Evolutionary conservation across 1,140 invertebrate species (phyloP), one percentile per base, ranked within the genome.

Genomic region (Zaprionus africanus): DNA sequence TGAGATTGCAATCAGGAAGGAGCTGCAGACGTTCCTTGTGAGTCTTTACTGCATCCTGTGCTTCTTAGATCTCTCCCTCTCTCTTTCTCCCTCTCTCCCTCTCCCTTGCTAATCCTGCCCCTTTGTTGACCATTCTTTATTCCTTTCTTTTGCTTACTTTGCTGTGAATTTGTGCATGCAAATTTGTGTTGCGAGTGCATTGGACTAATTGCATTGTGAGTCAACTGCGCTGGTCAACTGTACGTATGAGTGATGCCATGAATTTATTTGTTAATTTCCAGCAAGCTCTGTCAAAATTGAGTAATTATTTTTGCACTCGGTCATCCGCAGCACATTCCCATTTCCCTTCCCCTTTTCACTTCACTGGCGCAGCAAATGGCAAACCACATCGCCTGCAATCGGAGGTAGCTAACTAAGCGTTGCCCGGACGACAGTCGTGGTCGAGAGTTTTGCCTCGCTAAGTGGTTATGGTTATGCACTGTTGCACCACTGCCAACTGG

Each of bases 301-400:
- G 75, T 85, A 78, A 81, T 87, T 86, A 79, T 79, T 87, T 87
- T 74, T 65, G 57, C 76, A 82, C 75, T 67, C 62, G 75, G 79
- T 54, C 69, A 58, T 53, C 65, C 26, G 51, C 19, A 53, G 11
- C 5, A 13, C 26, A 22, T 38, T 53, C 36, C 53, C 19, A 31
- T 24, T 5, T 5, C 6, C 3, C 12, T 26, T 13, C 19, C 24
- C 6, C 5, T 11, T 26, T 13, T n/a, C 24, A 4, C 5, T 11
- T 31, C 1, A 46, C 17, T 41, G 49, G 36, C 41, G 11, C n/a
- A 46, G 41, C 41, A 46, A 63, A 56, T 36, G 61, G 26, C 49
- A 49, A 69, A 49, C 72, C 59, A 59, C 66, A 75, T 22, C n/a
- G 54, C 58, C 59, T 63, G 43, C 66, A 51, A 53, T 69, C 49